Evolutionary conservation across 2,797 vertebrate genomes (phyloP).

Genomic region (Pangasius sanitwongsei): DNA sequence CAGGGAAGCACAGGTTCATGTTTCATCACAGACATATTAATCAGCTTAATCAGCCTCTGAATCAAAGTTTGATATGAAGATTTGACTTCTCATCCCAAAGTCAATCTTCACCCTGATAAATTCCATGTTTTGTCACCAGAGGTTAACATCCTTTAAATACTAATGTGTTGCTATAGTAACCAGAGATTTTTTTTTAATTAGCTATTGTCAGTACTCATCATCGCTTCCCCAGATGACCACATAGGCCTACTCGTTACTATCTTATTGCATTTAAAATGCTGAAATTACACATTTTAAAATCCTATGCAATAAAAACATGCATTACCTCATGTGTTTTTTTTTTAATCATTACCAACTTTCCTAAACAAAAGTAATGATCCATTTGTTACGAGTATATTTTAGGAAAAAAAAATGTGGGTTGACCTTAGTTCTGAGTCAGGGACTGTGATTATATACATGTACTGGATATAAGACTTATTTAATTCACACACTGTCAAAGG

Average conservation of each 20-base stretch:
- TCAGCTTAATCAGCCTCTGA: constrained; percentile 16
- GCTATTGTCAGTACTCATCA: neutral
- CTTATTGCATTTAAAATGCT: neutral
- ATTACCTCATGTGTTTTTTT: no score
- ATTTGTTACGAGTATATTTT: no score
- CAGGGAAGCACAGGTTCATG: constrained; percentile 11
- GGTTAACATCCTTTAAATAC: constrained; percentile 17
- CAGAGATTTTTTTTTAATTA: neutral
- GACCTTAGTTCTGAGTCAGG: no score
- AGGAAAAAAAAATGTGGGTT: no score
- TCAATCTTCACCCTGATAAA: neutral
- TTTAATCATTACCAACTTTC: neutral
- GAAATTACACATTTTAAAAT: neutral
- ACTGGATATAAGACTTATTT: neutral
- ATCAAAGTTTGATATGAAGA: neutral
- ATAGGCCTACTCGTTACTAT: neutral
- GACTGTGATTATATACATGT: neutral
- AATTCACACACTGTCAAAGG: neutral
- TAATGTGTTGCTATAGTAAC: constrained; percentile 7
- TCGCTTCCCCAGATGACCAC: neutral
- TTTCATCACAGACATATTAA: constrained; percentile 41
- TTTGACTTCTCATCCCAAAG: neutral
- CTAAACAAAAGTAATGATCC: neutral
- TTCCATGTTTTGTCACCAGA: constrained; percentile 4
- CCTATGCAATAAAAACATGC: neutral